Base-by-base conservation (phyloP, 2,797 vertebrate genomes). In the Strix occidentalis region DNA sequence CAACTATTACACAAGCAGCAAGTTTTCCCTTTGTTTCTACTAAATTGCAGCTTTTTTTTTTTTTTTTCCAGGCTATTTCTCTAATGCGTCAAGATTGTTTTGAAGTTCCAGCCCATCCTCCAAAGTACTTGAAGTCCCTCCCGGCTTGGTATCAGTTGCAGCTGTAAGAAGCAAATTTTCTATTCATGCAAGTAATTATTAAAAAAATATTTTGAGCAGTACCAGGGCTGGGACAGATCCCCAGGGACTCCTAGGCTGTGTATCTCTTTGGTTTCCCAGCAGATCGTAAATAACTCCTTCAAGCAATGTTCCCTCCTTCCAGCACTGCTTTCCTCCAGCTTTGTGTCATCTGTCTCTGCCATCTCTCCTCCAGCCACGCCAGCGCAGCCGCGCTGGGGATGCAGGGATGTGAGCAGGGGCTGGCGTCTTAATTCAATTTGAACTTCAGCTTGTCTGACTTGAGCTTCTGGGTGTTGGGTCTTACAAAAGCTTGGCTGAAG, bases 131-230 rank as follows among this genome's bases (percentile, higher is more conserved):
- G 56, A 16, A 89, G 93, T 91, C 91, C 89, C 93, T 97, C 94
- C 96, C 80, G 7, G 60, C 91, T 93, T 35, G 23, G 28, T 64
- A 78, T 93, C 91, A 23, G 85, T 94, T 84, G 91, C 95, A 96
- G 96, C 95, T 96, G 95, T 7, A 96, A 95, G 85, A 87, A 95
- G 91, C 84, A 90, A 80, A 85, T 94, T 80, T 71, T 91, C 89
- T 97, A 93, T 95, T 95, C 94, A 91, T 93, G 91, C 93, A 90
- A 96, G 85, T 94, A 95, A 97, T 97, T 94, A 96, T 88, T 95
- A 90, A 85, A 80, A 95, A 95, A 95, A 95, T 94, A 93, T 94
- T 95, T 95, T 95, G 91, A 95, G 94, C 93, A 68, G 87, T 68
- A 53, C 89, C 87, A 97, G 90, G 94, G 93, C 91, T 78, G 85